These are phyloP conservation scores for Somateria mollissima DNA, from an alignment of 2,797 vertebrate species.

Conservation along the genomic window DNA sequence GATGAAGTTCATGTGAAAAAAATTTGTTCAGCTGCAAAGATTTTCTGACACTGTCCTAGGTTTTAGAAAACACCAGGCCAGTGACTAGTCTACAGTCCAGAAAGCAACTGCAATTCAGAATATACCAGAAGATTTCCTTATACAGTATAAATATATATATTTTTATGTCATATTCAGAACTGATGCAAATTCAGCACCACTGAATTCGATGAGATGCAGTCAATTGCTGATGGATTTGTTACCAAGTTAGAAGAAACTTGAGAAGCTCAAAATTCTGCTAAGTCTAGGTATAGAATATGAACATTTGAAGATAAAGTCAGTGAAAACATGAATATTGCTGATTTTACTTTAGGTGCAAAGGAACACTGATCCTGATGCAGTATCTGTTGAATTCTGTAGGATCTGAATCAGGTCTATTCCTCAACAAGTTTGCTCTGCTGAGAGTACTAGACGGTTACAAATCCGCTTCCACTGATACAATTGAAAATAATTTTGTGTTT, in stretches of 20 bases:
- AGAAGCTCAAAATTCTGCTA: neutral
- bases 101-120: neutral
- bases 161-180: neutral
- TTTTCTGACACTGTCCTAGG: neutral
- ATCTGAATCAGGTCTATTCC: neutral
- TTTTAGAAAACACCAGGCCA: neutral
- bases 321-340: neutral
- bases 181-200: neutral
- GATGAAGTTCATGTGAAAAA: neutral
- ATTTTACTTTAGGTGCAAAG: neutral
- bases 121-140: neutral
- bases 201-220: neutral
- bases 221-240: neutral
- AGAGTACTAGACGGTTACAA: neutral
- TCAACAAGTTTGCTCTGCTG: neutral
- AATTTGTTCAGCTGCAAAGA: neutral
- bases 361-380: neutral
- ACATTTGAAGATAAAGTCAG: neutral
- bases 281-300: neutral
- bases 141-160: neutral
- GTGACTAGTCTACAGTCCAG: neutral
- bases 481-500: constrained; percentile 26
- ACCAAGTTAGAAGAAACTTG: neutral
- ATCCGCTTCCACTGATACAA: neutral
- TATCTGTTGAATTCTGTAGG: neutral